Base-by-base conservation (phyloP, 2,797 vertebrate species). In the Rousettus madagascariensis region DNA sequence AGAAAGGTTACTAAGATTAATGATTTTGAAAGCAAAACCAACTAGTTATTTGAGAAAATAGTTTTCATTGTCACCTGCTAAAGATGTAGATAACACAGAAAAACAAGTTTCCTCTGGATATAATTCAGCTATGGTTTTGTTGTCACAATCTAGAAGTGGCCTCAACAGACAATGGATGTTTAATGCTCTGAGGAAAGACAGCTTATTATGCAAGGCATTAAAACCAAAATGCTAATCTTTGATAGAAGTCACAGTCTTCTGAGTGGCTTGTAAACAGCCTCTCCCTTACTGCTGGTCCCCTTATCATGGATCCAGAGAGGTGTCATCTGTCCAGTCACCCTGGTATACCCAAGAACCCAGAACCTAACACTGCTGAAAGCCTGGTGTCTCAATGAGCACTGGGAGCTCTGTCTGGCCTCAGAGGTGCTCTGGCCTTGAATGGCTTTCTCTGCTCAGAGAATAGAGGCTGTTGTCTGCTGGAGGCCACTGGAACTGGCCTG, bases 1-100 rank as follows among this genome's bases (percentile, higher is more conserved):
- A 85, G 79, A 82, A 89, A 75, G 28, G 24, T 51, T 49, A 49
- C 49, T 49, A n/a, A 80, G 77, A 83, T 65, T 46, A 57, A 61
- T n/a, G 63, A 46, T 80, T 91, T 55, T 74, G 43, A 86, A 94
- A 91, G 59, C 43, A 89, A 93, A 92, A 55, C 38, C 1, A 57
- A 57, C n/a, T 69, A 49, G 28, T 85, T 69, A 75, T 69, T 74
- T 69, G 78, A 80, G 33, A 88, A 88, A 89, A 36, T 28, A 65
- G 53, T 69, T 63, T 2, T 80, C 79, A 74, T 1, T 49, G n/a
- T 85, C 53, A 69, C 28, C 13, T 41, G 59, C 43, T 53, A 28
- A 95, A 49, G 84, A 79, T 33, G 17, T 51, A 88, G 16, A 43
- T 43, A 78, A 66, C 7, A 84, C 7, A 84, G 92, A 65, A 84